A percentile compares a stretch with the other conserved stretches of the same genome.
Evolutionary conservation across 2,113 vertebrate species (phyloP).

Genomic region (Scortum barcoo): DNA sequence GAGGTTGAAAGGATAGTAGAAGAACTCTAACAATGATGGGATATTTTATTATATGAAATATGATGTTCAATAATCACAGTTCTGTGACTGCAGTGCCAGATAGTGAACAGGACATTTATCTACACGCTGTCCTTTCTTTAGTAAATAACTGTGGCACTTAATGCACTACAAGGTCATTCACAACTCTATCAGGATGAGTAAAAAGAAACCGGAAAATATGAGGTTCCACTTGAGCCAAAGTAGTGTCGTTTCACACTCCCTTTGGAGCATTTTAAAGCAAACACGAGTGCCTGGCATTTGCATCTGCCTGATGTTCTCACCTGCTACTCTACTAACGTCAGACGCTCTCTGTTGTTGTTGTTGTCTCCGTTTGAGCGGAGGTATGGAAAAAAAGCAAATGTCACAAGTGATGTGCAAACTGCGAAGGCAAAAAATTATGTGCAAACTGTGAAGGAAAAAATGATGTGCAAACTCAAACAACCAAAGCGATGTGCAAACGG

Average conservation of each 20-base stretch:
- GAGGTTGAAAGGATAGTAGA: no score
- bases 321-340: not conserved
- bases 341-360: not conserved
- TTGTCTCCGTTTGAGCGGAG: not conserved
- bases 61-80: no score
- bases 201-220: not conserved
- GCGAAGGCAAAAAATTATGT: not conserved
- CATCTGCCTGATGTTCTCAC: not conserved
- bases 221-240: not conserved
- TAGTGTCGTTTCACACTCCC: not conserved
- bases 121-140: not conserved
- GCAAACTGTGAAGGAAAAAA: not conserved
- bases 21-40: no score
- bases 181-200: not conserved
- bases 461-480: not conserved
- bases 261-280: not conserved
- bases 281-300: not conserved
- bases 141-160: not conserved
- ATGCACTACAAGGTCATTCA: not conserved
- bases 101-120: not conserved
- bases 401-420: slow-evolving; percentile 16
- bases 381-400: slow-evolving; percentile 6
- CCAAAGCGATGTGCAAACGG: not conserved
- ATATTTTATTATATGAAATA: no score
- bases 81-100: not conserved